phyloP scores from a whole-genome alignment of 2,888 invertebrate species.

The Villa cingulata region DNA sequence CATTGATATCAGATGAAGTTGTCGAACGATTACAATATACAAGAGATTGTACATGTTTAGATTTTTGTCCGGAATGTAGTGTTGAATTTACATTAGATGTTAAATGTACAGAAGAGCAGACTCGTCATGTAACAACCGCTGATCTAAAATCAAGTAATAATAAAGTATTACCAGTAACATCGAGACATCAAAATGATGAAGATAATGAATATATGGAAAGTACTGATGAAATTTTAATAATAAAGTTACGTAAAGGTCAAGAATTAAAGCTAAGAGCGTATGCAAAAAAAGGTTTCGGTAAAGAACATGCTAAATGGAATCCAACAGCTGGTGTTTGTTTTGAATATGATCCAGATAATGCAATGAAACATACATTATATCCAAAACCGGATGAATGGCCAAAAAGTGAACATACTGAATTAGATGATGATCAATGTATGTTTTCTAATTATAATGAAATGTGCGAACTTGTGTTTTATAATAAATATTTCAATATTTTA shows the following conservation, averaged over 20 bases:
- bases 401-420: slow-evolving; percentile 89
- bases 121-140: slow-evolving; percentile 90
- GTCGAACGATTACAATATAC: slow-evolving; percentile 92
- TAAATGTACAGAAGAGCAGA: slow-evolving; percentile 86
- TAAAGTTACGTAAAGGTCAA: slow-evolving; percentile 68
- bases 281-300: slow-evolving; percentile 81
- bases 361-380: slow-evolving; percentile 86
- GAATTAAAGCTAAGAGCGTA: slow-evolving; percentile 88
- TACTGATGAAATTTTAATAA: slow-evolving; percentile 70
- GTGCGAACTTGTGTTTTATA: neutral
- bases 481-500: neutral
- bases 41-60: slow-evolving; percentile 89
- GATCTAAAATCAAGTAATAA: slow-evolving; percentile 87
- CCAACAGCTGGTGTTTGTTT: slow-evolving; percentile 97
- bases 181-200: slow-evolving; percentile 81
- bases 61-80: slow-evolving; percentile 95
- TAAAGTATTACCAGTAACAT: slow-evolving; percentile 85
- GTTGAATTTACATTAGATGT: slow-evolving; percentile 97
- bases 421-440: slow-evolving; percentile 79
- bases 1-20: slow-evolving; percentile 88
- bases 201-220: slow-evolving; percentile 82
- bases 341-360: slow-evolving; percentile 98
- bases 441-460: slow-evolving; percentile 8
- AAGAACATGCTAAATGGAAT: slow-evolving; percentile 99
- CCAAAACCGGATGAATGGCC: slow-evolving; percentile 99